These are phyloP conservation scores for Tanypteryx hageni DNA, from an alignment of 2,888 invertebrate species.

Conservation along the genomic window DNA sequence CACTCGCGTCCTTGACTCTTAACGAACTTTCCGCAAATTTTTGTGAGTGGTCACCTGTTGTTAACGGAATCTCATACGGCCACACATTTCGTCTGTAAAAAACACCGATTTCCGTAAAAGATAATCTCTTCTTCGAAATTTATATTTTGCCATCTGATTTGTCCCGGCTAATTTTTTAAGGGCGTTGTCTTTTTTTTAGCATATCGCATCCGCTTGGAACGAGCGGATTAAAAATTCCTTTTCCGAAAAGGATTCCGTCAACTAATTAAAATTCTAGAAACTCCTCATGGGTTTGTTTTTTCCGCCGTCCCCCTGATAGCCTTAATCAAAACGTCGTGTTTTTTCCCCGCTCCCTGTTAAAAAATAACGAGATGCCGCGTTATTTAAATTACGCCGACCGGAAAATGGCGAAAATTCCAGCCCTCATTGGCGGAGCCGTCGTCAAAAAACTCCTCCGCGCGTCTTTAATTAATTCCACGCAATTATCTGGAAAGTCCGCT, in stretches of 20 bases:
- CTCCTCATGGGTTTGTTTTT: neutral
- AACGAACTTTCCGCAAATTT: too few species aligned
- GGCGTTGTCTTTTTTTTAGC: too few species aligned
- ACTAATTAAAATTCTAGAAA: constrained; percentile 52
- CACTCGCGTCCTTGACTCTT: too few species aligned
- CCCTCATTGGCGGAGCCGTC: constrained; percentile 36
- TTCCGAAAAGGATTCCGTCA: neutral
- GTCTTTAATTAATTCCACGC: constrained; percentile 63
- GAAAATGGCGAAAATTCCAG: constrained; percentile 55
- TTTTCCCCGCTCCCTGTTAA: constrained; percentile 1
- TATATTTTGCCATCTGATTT: too few species aligned
- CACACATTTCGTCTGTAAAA: too few species aligned
- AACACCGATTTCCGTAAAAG: too few species aligned
- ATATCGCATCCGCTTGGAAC: too few species aligned
- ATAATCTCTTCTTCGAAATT: too few species aligned
- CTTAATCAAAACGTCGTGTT: constrained; percentile 42
- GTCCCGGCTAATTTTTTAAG: too few species aligned
- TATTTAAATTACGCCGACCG: constrained; percentile 38
- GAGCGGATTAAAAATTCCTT: neutral
- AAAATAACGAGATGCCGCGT: constrained; percentile 28
- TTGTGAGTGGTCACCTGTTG: too few species aligned
- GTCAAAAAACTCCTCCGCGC: constrained; percentile 34
- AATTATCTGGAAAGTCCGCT: constrained; percentile 50
- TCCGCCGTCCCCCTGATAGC: neutral
- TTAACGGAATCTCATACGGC: too few species aligned